phyloP scores from a whole-genome alignment of 2,113 vertebrate species.

The Odobenus rosmarus region DNA sequence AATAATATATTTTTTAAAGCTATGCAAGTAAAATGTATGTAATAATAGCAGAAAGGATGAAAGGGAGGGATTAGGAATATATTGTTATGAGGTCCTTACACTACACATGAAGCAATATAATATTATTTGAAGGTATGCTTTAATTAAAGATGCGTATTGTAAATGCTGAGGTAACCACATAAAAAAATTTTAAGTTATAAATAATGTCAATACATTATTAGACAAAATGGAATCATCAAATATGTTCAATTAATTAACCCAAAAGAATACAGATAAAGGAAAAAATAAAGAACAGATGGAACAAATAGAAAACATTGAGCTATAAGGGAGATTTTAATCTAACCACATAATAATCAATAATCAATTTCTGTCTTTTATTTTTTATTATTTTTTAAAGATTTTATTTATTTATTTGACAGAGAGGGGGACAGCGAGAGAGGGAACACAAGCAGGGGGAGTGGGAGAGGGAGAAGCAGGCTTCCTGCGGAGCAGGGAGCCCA shows the following conservation, averaged over 20 bases:
- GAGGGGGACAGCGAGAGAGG: no score
- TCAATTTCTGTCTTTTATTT: not conserved
- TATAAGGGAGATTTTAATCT: not conserved
- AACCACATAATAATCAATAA: not conserved
- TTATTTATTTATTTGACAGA: no score
- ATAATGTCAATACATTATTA: not conserved
- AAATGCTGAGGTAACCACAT: not conserved
- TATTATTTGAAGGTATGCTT: not conserved
- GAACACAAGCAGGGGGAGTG: no score
- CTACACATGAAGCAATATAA: not conserved
- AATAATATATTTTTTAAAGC: not conserved
- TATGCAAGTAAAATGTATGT: not conserved
- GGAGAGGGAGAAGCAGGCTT: no score
- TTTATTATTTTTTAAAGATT: no score
- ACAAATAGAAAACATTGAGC: not conserved
- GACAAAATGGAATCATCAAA: not conserved
- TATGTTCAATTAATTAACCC: not conserved
- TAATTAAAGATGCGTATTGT: not conserved
- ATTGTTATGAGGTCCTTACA: not conserved
- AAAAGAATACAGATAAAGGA: not conserved
- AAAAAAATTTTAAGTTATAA: not conserved
- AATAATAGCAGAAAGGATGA: not conserved
- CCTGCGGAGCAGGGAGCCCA: no score
- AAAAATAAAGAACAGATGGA: not conserved
- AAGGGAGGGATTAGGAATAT: not conserved